phyloP scores from a whole-genome alignment of 2,888 invertebrate species.

The Panzeria rudis region DNA sequence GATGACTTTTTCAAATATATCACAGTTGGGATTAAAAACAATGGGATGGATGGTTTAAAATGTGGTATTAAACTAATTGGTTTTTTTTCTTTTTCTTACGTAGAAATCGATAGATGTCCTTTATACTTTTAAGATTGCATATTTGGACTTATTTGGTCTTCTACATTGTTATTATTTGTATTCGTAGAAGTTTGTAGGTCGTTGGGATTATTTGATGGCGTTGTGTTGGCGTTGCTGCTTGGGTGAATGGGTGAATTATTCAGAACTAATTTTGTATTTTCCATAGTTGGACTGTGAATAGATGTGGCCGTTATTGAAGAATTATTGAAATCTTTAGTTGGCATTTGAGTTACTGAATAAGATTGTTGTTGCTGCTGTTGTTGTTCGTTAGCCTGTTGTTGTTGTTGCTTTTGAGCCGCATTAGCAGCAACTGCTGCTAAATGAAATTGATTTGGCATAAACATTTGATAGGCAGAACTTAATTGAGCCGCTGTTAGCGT shows the following conservation, averaged over 20 bases:
- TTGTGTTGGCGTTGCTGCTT: slow-evolving; percentile 5
- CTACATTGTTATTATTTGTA: slow-evolving; percentile 16
- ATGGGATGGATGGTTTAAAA: slow-evolving; percentile 77
- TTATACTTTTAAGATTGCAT: slow-evolving; percentile 3
- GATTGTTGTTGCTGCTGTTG: slow-evolving; percentile 37
- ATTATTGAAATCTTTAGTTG: slow-evolving; percentile 53
- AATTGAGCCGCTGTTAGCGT: slow-evolving; percentile 74
- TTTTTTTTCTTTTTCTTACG: background rate
- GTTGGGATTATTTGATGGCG: slow-evolving; percentile 21
- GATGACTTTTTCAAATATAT: slow-evolving; percentile 79
- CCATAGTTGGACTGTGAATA: slow-evolving; percentile 67
- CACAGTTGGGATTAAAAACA: slow-evolving; percentile 84
- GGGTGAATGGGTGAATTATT: slow-evolving; percentile 52
- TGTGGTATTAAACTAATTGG: slow-evolving; percentile 22
- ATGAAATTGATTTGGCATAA: slow-evolving; percentile 83
- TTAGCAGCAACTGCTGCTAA: slow-evolving; percentile 79
- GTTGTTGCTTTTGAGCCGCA: slow-evolving; percentile 71
- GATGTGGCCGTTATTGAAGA: slow-evolving; percentile 37
- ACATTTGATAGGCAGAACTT: slow-evolving; percentile 80
- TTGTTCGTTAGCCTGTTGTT: slow-evolving; percentile 64
- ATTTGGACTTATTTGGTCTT: slow-evolving; percentile 41
- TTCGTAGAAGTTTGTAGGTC: slow-evolving; percentile 36
- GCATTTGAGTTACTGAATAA: slow-evolving; percentile 8
- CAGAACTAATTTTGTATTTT: slow-evolving; percentile 61
- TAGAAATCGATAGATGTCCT: too few species aligned